Percentiles rank a stretch among this genome's conserved stretches.
Conservation (phyloP, 1,140 invertebrate genomes). For the Aphaenogaster ashmeadi region DNA sequence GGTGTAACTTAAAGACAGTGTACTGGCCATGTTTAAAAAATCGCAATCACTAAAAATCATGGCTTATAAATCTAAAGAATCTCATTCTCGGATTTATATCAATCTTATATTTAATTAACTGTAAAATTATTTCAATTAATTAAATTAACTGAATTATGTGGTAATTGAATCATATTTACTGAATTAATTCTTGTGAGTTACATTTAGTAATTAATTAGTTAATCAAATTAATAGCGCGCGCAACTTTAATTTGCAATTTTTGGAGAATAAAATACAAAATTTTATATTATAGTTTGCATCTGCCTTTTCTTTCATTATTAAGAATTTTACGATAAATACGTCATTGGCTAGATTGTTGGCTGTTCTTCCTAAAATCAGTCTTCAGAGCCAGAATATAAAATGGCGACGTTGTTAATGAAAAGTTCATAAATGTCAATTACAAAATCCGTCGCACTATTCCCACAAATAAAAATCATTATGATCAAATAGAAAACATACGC, state of each 20-base stretch:
- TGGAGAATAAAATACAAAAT: slow-evolving; percentile 2
- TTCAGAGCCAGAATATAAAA: slow-evolving; percentile 63
- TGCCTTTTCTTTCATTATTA: slow-evolving; percentile 13
- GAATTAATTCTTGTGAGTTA: not conserved
- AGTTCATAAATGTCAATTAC: not conserved
- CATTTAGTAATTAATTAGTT: not conserved
- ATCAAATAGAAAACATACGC: not conserved
- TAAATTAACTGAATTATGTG: slow-evolving; percentile 15
- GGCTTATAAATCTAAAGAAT: slow-evolving; percentile 11
- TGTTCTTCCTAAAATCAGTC: slow-evolving; percentile 64
- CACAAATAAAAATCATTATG: not conserved
- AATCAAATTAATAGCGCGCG: not conserved
- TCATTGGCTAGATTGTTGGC: slow-evolving; percentile 58
- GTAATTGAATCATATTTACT: slow-evolving; percentile 10
- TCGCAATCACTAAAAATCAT: not conserved
- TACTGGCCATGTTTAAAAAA: slow-evolving; percentile 57
- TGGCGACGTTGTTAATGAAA: slow-evolving; percentile 22
- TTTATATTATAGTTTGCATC: not conserved
- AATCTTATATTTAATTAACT: not conserved
- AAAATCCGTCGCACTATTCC: not conserved
- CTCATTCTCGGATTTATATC: not conserved
- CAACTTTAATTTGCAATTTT: not conserved
- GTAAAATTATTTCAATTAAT: not conserved
- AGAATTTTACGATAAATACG: slow-evolving; percentile 61
- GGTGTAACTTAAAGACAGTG: slow-evolving; percentile 47